A percentile compares a stretch with the other conserved stretches of the same genome.
Evolutionary conservation across 2,888 invertebrate species (phyloP).

Genomic region (Prosapia bicincta): DNA sequence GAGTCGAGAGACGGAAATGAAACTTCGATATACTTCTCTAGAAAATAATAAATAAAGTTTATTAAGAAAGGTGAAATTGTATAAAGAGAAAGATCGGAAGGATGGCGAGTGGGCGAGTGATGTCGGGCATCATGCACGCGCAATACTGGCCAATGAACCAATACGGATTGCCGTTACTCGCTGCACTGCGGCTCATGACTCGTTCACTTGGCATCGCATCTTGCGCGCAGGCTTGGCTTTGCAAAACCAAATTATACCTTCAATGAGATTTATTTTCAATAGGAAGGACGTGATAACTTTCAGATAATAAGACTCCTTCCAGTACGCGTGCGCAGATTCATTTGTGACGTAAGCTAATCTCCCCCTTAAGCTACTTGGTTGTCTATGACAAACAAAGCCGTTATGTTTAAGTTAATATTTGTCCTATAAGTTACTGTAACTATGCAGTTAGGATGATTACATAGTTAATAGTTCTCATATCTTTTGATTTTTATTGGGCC

Average conservation of each 20-base stretch:
- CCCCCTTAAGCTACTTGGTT: neutral
- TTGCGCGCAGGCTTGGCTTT: neutral
- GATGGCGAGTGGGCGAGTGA: neutral
- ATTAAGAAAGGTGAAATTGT: neutral
- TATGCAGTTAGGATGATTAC: neutral
- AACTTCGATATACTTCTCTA: neutral
- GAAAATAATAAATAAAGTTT: neutral
- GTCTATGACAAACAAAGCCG: neutral
- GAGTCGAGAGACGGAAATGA: neutral
- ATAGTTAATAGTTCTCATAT: no score
- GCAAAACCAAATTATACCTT: neutral
- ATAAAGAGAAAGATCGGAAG: neutral
- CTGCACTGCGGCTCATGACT: neutral
- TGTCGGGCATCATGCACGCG: neutral
- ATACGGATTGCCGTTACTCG: neutral
- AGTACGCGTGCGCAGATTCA: neutral
- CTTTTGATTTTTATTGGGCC: no score
- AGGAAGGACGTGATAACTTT: neutral
- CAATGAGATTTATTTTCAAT: neutral
- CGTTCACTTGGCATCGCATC: neutral
- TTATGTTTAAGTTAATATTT: no score
- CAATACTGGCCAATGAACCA: neutral
- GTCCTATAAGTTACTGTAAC: neutral
- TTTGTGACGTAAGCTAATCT: neutral
- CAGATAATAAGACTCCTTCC: neutral